Conservation (phyloP, 2,113 vertebrate genomes). For the Corapipo altera region DNA sequence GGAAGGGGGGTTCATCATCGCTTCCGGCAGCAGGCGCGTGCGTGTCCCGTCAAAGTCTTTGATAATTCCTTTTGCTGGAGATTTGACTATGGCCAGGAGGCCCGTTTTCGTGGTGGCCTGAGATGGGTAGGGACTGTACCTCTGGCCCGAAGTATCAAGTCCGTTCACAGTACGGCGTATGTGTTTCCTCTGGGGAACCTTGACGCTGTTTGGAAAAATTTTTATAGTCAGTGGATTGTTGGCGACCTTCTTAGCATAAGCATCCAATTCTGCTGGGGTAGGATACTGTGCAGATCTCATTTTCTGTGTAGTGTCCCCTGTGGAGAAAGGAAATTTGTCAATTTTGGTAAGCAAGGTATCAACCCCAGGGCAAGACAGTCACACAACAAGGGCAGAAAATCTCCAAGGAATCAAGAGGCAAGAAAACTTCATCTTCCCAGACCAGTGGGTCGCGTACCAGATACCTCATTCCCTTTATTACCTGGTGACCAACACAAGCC, state of each 20-base stretch:
- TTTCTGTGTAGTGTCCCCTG: slow-evolving; percentile 99
- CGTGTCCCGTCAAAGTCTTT: slow-evolving; percentile 97
- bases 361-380: slow-evolving; percentile 29
- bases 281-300: slow-evolving; percentile 99
- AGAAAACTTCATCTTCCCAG: slow-evolving; percentile 28
- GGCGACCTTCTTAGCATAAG: slow-evolving; percentile 99
- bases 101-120: slow-evolving; percentile 91
- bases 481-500: not conserved
- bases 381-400: not conserved
- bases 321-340: slow-evolving; percentile 59
- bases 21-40: slow-evolving; percentile 88
- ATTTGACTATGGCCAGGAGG: slow-evolving; percentile 94
- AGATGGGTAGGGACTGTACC: slow-evolving; percentile 97
- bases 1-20: slow-evolving; percentile 90
- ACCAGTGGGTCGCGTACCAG: not conserved
- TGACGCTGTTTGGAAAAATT: slow-evolving; percentile 99
- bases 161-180: slow-evolving; percentile 97
- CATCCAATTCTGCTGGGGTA: slow-evolving; percentile 99
- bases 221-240: slow-evolving; percentile 98
- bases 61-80: slow-evolving; percentile 89
- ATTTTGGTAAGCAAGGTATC: not conserved
- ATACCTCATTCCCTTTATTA: slow-evolving; percentile 3
- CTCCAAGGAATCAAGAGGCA: not conserved
- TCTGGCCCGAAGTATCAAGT: slow-evolving; percentile 94
- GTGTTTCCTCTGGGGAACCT: slow-evolving; percentile 99